phyloP scores from a whole-genome alignment of 2,888 invertebrate genomes.

The Campoplex capitator region DNA sequence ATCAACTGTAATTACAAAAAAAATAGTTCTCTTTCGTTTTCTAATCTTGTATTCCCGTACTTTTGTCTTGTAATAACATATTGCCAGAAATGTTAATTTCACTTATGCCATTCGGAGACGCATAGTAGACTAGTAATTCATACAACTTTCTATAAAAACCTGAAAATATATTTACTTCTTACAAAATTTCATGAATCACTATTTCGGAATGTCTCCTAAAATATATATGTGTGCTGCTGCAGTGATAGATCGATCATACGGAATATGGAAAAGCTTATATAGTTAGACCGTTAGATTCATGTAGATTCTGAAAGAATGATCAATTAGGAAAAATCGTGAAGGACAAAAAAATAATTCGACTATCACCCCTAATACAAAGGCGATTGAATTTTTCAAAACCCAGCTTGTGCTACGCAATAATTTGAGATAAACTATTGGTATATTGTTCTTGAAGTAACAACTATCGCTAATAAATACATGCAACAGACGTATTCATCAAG shows the following conservation, averaged over 20 bases:
- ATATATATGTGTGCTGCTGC: neutral
- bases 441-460: neutral
- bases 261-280: neutral
- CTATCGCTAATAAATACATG: conserved; percentile 16
- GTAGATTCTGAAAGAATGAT: conserved; percentile 4
- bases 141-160: neutral
- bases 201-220: neutral
- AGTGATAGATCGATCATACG: neutral
- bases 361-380: conserved; percentile 25
- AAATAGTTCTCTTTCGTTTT: neutral
- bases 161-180: neutral
- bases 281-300: conserved; percentile 27
- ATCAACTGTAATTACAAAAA: neutral
- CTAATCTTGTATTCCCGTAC: no score
- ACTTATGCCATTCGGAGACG: neutral
- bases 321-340: conserved; percentile 36
- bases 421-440: neutral
- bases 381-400: conserved; percentile 5
- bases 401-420: conserved; percentile 38
- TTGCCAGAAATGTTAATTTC: neutral
- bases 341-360: conserved; percentile 23
- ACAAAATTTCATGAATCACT: neutral
- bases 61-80: no score
- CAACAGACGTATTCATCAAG: neutral
- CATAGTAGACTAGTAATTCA: neutral